Evolutionary conservation across 2,888 invertebrate species (phyloP).

Genomic region (Protophormia terraenovae): DNA sequence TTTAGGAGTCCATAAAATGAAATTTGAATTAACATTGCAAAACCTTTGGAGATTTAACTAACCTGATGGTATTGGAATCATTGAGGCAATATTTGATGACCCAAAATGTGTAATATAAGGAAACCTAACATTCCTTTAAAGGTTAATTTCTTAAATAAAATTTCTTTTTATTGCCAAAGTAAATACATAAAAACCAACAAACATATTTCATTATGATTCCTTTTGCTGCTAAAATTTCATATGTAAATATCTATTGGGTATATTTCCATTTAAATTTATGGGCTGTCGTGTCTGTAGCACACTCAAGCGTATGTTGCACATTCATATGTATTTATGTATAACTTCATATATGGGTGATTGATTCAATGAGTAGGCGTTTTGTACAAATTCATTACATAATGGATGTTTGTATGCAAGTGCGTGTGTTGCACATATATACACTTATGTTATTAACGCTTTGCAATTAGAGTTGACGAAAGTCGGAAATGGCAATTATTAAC

Average conservation of each 20-base stretch:
- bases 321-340: background rate
- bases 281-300: background rate
- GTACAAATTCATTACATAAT: constrained; percentile 28
- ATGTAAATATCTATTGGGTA: background rate
- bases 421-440: background rate
- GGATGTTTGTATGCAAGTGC: background rate
- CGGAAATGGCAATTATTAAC: constrained; percentile 57
- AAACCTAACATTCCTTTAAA: no score
- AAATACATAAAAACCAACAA: no score
- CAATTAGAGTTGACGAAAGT: constrained; percentile 50
- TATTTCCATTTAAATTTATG: background rate
- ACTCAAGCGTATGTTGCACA: background rate
- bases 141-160: no score
- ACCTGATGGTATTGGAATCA: no score
- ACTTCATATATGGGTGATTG: constrained; percentile 38
- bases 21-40: no score
- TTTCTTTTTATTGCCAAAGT: no score
- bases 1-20: no score
- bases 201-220: no score
- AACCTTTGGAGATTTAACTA: no score
- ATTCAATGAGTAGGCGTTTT: constrained; percentile 54
- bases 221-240: background rate
- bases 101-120: no score
- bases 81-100: no score
- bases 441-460: constrained; percentile 47